These are phyloP conservation scores for Dasyprocta punctata DNA, from an alignment of 2,113 vertebrate genomes.

Conservation along the genomic window DNA sequence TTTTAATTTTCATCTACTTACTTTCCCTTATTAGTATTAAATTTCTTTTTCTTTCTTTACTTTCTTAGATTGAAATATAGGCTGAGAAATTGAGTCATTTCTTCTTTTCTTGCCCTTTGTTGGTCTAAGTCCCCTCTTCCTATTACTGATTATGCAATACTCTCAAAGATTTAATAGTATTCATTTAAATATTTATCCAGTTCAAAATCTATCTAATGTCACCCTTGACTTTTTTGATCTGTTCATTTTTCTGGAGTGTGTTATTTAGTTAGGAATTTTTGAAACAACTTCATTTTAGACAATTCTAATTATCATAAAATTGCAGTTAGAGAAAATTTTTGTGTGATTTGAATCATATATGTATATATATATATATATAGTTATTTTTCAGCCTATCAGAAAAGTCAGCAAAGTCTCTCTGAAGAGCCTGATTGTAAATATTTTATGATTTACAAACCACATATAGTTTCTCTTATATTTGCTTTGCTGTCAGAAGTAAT, in stretches of 20 bases:
- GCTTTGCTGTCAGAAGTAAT: not conserved
- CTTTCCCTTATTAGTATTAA: not conserved
- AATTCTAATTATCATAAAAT: not conserved
- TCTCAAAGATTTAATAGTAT: not conserved
- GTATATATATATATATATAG: no score
- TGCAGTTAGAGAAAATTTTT: not conserved
- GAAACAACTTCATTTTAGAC: not conserved
- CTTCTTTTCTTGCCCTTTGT: not conserved
- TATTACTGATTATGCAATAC: not conserved
- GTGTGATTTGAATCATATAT: not conserved
- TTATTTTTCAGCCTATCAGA: not conserved
- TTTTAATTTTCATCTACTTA: not conserved
- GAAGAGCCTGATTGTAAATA: not conserved
- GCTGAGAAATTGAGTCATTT: not conserved
- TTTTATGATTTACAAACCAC: not conserved
- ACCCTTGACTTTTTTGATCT: not conserved
- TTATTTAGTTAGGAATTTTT: not conserved
- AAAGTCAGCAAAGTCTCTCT: not conserved
- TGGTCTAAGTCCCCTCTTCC: not conserved
- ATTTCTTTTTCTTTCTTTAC: not conserved
- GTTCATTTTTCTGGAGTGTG: not conserved
- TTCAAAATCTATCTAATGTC: not conserved
- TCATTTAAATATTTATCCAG: constrained; percentile 8
- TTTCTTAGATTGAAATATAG: not conserved
- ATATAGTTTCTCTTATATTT: not conserved